These are phyloP conservation scores for Alloscopus bannaensis DNA, from an alignment of 2,888 invertebrate species.

Conservation along the genomic window DNA sequence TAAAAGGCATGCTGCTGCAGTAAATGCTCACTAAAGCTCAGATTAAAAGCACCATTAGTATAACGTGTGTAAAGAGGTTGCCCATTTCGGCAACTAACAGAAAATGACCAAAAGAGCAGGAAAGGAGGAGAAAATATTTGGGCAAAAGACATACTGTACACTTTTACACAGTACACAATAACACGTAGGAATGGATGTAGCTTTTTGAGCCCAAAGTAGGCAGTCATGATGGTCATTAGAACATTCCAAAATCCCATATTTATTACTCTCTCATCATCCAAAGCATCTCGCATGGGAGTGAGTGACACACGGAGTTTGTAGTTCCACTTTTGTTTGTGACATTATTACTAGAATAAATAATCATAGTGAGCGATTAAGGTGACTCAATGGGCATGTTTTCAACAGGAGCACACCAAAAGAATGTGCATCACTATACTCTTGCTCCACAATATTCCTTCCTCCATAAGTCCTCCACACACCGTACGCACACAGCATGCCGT, in stretches of 20 bases:
- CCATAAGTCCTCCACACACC: no score
- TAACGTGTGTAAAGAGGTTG: no score
- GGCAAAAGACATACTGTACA: neutral
- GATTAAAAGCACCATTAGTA: no score
- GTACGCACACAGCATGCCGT: no score
- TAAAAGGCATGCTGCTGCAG: no score
- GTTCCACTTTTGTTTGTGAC: conserved; percentile 60
- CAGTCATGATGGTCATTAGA: conserved; percentile 9
- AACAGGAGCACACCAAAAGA: conserved; percentile 31
- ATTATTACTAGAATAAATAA: conserved; percentile 63
- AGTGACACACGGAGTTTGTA: conserved; percentile 14
- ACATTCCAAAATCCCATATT: conserved; percentile 44
- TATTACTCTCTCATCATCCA: conserved; percentile 14
- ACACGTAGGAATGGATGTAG: neutral
- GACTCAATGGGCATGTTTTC: conserved; percentile 62
- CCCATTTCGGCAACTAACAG: no score
- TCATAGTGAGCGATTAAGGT: conserved; percentile 65
- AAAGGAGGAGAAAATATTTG: no score
- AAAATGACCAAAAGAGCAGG: no score
- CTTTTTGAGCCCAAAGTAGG: no score
- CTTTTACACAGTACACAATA: neutral
- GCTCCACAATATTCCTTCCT: no score
- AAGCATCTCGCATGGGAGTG: conserved; percentile 4
- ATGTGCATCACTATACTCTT: conserved; percentile 32
- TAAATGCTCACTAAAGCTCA: no score